Conservation (phyloP, 2,113 vertebrate genomes). For the Microtus pennsylvanicus region DNA sequence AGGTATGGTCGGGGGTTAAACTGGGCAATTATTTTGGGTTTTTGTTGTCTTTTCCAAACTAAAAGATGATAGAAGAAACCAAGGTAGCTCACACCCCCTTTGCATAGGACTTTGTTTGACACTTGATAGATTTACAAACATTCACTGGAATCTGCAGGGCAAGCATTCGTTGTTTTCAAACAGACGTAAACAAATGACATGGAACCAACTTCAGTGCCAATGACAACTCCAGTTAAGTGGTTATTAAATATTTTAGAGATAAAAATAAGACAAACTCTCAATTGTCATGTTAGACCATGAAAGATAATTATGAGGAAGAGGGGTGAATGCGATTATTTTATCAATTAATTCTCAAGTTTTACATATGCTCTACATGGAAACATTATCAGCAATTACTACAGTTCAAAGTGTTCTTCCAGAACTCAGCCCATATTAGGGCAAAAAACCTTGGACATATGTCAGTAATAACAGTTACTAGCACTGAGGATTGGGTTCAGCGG, state of each 20-base stretch:
- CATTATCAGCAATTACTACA: not conserved
- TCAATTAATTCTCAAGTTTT: not conserved
- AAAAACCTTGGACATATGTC: not conserved
- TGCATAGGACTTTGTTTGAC: not conserved
- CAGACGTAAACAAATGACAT: not conserved
- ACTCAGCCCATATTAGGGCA: not conserved
- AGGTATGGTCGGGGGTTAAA: slow-evolving; percentile 86
- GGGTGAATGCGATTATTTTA: not conserved
- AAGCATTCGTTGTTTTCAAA: not conserved
- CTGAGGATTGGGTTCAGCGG: not conserved
- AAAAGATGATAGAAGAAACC: not conserved
- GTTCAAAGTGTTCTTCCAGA: not conserved
- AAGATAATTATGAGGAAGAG: not conserved
- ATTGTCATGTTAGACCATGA: not conserved
- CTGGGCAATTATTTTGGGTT: not conserved
- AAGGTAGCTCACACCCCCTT: not conserved
- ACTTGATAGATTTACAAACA: not conserved
- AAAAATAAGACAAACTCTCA: not conserved
- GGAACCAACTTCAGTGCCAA: not conserved
- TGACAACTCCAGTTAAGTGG: not conserved
- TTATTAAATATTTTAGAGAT: not conserved
- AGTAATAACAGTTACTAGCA: not conserved
- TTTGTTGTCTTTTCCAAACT: not conserved
- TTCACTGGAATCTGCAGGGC: not conserved
- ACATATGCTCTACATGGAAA: not conserved